Evolutionary conservation across 1,140 invertebrate genomes (phyloP).

Genomic region (Gryllus bimaculatus): DNA sequence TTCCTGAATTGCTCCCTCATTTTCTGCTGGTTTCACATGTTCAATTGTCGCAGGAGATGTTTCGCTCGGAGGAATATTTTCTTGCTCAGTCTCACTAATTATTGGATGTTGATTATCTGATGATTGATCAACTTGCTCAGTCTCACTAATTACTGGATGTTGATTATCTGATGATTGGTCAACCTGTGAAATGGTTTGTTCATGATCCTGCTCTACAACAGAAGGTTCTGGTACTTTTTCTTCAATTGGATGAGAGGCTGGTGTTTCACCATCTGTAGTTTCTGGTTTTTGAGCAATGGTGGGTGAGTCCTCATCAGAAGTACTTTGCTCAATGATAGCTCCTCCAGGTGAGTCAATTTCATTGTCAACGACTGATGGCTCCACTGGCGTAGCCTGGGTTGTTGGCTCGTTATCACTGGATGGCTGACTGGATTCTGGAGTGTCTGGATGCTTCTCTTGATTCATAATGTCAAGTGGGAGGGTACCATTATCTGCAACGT

Average conservation of each 20-base stretch:
- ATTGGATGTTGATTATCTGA: too few species aligned
- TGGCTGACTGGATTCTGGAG: neutral
- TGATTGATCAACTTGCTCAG: neutral
- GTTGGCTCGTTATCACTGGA: neutral
- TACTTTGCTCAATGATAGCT: constrained; percentile 16
- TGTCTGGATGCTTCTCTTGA: constrained; percentile 4
- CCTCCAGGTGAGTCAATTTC: constrained; percentile 24
- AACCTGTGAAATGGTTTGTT: too few species aligned
- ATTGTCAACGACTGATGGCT: constrained; percentile 20
- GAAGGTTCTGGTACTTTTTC: too few species aligned
- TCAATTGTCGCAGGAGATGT: neutral
- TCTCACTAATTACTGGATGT: neutral
- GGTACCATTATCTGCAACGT: constrained; percentile 27
- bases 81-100: neutral
- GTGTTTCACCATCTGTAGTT: neutral
- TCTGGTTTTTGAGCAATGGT: neutral
- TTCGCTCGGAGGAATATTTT: neutral
- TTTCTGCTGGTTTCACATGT: neutral
- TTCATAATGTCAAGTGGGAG: constrained; percentile 21
- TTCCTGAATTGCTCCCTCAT: neutral
- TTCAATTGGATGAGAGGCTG: too few species aligned
- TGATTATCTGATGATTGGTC: too few species aligned
- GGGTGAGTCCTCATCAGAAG: neutral
- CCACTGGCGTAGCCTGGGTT: neutral
- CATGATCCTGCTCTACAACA: too few species aligned